These are phyloP conservation scores for Pionites leucogaster DNA, from an alignment of 2,113 vertebrate genomes.

Conservation along the genomic window DNA sequence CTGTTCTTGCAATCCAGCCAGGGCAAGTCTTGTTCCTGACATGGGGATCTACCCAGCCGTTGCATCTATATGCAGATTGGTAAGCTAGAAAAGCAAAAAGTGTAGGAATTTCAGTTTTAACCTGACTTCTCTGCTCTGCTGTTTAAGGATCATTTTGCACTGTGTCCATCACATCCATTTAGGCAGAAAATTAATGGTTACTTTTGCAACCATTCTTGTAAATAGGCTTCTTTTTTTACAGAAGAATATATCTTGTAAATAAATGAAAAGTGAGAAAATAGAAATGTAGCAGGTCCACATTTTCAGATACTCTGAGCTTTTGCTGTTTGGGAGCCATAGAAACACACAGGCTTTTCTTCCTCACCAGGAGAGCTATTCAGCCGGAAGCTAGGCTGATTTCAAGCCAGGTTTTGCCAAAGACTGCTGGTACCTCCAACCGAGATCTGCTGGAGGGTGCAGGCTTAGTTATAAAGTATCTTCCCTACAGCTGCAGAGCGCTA, in stretches of 20 bases:
- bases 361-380: conserved; percentile 61
- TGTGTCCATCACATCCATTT: background rate
- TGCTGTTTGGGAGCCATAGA: conserved; percentile 49
- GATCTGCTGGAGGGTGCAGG: conserved; percentile 60
- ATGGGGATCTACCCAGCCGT: fast-evolving
- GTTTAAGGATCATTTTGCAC: background rate
- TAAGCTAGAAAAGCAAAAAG: background rate
- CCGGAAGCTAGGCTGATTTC: conserved; percentile 58
- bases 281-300: background rate
- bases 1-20: background rate
- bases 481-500: conserved; percentile 46
- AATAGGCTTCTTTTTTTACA: background rate
- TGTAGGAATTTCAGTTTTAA: background rate
- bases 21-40: background rate
- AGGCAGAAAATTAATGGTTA: background rate
- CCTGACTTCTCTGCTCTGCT: background rate
- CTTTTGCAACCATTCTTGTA: background rate
- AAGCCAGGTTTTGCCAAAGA: conserved; percentile 62
- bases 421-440: conserved; percentile 60
- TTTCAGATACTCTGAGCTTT: conserved; percentile 19
- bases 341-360: conserved; percentile 36
- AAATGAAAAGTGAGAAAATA: conserved; percentile 45
- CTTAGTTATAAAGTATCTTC: conserved; percentile 63
- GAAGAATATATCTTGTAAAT: background rate
- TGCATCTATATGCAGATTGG: fast-evolving